Conservation (phyloP, 2,888 invertebrate genomes). For the Drosophila aldrichi region DNA sequence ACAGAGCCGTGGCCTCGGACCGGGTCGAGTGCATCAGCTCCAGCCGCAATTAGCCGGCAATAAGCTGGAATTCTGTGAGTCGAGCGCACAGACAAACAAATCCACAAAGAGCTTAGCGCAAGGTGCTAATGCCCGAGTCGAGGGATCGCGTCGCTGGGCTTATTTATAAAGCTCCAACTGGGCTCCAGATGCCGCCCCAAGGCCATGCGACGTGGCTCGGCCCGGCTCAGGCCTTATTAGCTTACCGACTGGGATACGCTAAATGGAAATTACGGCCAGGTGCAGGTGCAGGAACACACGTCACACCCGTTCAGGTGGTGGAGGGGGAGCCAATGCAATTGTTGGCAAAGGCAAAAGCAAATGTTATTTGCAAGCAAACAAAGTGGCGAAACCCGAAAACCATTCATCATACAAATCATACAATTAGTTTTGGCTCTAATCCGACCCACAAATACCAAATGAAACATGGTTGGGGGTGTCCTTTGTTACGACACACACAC, state of each 20-base stretch:
- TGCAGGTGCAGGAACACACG: not conserved
- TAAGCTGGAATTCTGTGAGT: conserved; percentile 32
- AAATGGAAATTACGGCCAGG: conserved; percentile 45
- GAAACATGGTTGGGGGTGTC: conserved; percentile 9
- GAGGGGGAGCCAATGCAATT: conserved; percentile 31
- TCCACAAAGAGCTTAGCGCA: conserved; percentile 75
- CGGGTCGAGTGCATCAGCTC: conserved; percentile 30
- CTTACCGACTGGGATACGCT: conserved; percentile 49
- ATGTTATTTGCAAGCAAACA: conserved; percentile 78
- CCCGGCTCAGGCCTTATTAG: conserved; percentile 48
- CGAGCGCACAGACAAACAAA: conserved; percentile 42
- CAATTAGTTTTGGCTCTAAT: conserved; percentile 77
- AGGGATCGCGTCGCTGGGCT: conserved; percentile 24
- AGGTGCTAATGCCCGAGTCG: conserved; percentile 60
- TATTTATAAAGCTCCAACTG: conserved; percentile 35
- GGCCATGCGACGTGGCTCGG: conserved; percentile 8
- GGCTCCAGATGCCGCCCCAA: conserved; percentile 3
- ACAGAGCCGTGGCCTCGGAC: not conserved
- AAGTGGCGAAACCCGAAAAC: conserved; percentile 68
- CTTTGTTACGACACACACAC: conserved; percentile 56
- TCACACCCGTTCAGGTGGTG: no score
- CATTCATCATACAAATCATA: conserved; percentile 71
- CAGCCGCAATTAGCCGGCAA: conserved; percentile 47
- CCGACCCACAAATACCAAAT: conserved; percentile 71
- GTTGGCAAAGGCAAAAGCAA: conserved; percentile 64